Percentiles rank a stretch among this genome's conserved stretches.
phyloP scores from a whole-genome alignment of 2,113 vertebrate species.

The Galbula dea region DNA sequence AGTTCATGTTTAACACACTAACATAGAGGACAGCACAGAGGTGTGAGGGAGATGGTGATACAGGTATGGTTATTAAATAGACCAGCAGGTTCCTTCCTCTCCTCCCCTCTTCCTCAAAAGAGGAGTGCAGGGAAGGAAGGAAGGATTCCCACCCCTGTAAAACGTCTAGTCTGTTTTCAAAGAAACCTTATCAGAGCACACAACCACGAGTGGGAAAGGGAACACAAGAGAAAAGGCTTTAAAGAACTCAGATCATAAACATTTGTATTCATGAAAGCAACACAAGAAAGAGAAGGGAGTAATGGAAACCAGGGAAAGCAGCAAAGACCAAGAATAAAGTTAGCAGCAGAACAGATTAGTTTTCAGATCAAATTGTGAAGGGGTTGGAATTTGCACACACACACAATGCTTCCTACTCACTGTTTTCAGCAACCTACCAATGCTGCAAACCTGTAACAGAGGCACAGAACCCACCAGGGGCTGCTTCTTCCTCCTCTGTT shows the following conservation, averaged over 20 bases:
- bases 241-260: neutral
- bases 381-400: no score
- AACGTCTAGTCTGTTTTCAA: fast-evolving
- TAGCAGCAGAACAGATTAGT: fast-evolving
- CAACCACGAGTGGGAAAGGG: fast-evolving
- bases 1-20: neutral
- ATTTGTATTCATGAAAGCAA: neutral
- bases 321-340: neutral
- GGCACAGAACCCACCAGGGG: fast-evolving
- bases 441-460: fast-evolving
- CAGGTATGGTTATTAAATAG: neutral
- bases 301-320: fast-evolving
- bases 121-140: neutral
- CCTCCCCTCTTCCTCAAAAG: neutral
- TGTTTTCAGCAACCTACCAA: neutral
- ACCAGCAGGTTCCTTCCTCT: no score
- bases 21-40: neutral
- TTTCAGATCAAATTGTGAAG: neutral
- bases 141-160: no score
- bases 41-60: neutral
- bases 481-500: neutral
- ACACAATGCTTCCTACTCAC: fast-evolving
- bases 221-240: neutral
- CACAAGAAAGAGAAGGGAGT: neutral
- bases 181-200: neutral